Conservation (phyloP, 2,888 invertebrate genomes). For the Hypsopygia costalis region DNA sequence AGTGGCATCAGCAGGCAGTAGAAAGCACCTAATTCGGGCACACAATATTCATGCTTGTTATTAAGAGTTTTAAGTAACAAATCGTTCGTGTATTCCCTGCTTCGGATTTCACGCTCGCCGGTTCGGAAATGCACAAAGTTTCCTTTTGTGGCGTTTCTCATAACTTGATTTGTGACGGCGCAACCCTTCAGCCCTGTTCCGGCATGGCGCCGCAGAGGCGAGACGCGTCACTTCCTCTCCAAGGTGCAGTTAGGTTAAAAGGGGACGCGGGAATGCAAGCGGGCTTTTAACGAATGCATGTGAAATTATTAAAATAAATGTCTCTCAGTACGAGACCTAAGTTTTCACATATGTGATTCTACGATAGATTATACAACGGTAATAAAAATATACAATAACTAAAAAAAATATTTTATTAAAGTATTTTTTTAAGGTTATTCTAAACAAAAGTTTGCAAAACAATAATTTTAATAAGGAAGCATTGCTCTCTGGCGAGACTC, state of each 20-base stretch:
- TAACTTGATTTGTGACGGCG: slow-evolving; percentile 79
- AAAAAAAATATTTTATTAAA: no score
- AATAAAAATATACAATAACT: no score
- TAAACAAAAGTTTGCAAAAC: no score
- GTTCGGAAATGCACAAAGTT: slow-evolving; percentile 78
- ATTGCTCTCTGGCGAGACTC: no score
- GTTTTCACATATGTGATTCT: no score
- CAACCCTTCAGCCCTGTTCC: slow-evolving; percentile 75
- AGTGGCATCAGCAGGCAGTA: slow-evolving; percentile 25
- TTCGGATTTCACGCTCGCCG: slow-evolving; percentile 72
- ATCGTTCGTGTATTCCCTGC: slow-evolving; percentile 28
- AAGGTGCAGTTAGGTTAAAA: slow-evolving; percentile 12
- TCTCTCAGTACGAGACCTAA: no score
- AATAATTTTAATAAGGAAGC: no score
- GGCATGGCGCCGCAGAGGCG: slow-evolving; percentile 73
- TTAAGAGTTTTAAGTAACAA: slow-evolving; percentile 37
- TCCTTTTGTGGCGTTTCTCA: slow-evolving; percentile 79
- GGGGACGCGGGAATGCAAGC: slow-evolving; percentile 18
- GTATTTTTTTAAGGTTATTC: no score
- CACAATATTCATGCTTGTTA: slow-evolving; percentile 29
- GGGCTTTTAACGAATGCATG: no score
- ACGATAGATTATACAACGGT: no score
- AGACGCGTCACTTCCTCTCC: slow-evolving; percentile 66
- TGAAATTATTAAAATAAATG: no score
- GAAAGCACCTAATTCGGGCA: slow-evolving; percentile 22